Evolutionary conservation across 2,797 vertebrate species (phyloP).

Genomic region (Anomalospiza imberbis): DNA sequence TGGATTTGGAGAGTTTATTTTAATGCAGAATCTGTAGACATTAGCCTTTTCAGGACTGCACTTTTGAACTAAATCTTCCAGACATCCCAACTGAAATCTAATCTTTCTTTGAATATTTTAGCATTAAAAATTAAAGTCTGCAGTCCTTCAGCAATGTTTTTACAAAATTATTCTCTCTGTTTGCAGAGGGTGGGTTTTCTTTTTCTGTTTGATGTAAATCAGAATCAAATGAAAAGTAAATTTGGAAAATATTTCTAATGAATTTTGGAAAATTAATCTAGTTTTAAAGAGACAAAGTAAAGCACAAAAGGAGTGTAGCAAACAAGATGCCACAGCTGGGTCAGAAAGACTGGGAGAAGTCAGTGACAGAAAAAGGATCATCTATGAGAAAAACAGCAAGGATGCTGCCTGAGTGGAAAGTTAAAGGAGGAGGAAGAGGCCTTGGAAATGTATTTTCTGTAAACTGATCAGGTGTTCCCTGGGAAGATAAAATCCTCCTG

Average conservation of each 20-base stretch:
- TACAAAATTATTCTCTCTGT: not conserved
- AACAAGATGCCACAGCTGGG: not conserved
- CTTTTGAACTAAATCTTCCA: not conserved
- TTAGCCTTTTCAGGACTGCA: not conserved
- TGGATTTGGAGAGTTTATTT: not conserved
- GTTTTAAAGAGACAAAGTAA: not conserved
- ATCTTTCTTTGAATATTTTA: not conserved
- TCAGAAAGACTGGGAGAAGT: not conserved
- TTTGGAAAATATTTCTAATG: not conserved
- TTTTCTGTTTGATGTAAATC: not conserved
- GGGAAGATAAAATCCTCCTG: not conserved
- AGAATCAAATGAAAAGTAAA: not conserved
- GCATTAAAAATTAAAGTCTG: not conserved
- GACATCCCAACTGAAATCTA: not conserved
- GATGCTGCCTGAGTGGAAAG: not conserved
- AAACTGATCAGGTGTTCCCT: not conserved
- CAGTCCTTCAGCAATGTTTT: not conserved
- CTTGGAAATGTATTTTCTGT: not conserved
- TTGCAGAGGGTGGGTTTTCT: not conserved
- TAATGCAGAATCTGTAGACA: not conserved
- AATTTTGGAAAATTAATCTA: not conserved
- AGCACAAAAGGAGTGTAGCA: not conserved
- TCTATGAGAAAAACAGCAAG: not conserved
- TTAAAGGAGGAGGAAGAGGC: not conserved
- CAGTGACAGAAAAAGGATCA: not conserved